Percentiles rank a stretch among this genome's conserved stretches.
Evolutionary conservation across 2,888 invertebrate genomes (phyloP).

Genomic region (Agrochola lychnidis): DNA sequence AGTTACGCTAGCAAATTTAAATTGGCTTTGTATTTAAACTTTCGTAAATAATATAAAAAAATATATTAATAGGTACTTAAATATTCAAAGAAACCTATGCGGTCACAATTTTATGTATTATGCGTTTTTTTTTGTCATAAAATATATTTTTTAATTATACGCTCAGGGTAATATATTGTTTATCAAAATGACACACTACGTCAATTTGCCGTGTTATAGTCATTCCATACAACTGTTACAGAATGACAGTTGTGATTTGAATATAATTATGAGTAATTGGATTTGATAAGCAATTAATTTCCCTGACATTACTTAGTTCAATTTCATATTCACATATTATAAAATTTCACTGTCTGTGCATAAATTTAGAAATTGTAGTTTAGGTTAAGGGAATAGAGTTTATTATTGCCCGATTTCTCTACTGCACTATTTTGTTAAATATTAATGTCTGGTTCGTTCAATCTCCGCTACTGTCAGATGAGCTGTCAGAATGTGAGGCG

Average conservation of each 20-base stretch:
- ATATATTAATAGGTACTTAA: neutral
- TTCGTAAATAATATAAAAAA: neutral
- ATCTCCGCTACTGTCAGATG: constrained; percentile 61
- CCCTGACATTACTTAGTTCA: neutral
- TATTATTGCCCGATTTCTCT: neutral
- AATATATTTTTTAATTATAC: neutral
- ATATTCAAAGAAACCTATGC: neutral
- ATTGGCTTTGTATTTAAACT: neutral
- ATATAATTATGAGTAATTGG: too few species aligned
- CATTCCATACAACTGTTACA: neutral
- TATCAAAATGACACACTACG: neutral
- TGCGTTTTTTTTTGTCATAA: neutral
- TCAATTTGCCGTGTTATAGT: neutral
- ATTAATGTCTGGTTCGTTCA: constrained; percentile 1
- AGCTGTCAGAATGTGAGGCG: constrained; percentile 54
- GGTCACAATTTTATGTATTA: constrained; percentile 4
- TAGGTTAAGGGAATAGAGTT: neutral
- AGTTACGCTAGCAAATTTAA: neutral
- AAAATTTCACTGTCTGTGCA: too few species aligned
- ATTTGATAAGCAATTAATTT: constrained; percentile 4
- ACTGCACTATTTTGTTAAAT: neutral
- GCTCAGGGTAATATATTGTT: neutral
- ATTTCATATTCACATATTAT: neutral
- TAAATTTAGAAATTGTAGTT: neutral
- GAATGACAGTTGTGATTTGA: too few species aligned